phyloP scores from a whole-genome alignment of 2,797 vertebrate species.

The Sylvilagus floridanus region DNA sequence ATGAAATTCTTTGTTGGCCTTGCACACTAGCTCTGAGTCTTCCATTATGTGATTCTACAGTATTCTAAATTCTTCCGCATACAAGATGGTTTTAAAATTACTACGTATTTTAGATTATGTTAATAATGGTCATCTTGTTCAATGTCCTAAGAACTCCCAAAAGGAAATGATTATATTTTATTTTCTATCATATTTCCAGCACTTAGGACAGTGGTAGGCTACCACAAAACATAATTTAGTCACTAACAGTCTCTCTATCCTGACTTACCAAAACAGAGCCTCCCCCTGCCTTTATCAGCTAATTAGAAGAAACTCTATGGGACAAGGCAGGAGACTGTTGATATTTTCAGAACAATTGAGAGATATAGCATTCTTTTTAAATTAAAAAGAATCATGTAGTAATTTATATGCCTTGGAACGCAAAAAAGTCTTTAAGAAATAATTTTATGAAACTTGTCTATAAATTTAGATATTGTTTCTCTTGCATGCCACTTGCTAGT shows the following conservation, averaged over 20 bases:
- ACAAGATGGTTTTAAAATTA: not conserved
- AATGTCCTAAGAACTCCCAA: not conserved
- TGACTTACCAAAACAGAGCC: not conserved
- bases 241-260: not conserved
- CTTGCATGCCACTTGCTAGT: not conserved
- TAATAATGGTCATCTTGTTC: not conserved
- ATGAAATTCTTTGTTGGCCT: not conserved
- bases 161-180: not conserved
- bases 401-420: not conserved
- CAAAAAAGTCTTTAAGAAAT: slow-evolving; percentile 43
- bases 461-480: not conserved
- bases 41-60: not conserved
- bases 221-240: not conserved
- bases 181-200: not conserved
- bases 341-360: slow-evolving; percentile 14
- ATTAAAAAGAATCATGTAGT: not conserved
- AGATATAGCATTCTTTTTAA: not conserved
- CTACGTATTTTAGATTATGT: not conserved
- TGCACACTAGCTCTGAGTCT: not conserved
- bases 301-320: not conserved
- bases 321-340: not conserved
- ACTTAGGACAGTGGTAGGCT: not conserved
- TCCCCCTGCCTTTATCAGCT: not conserved
- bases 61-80: not conserved
- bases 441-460: slow-evolving; percentile 25